Percentiles rank a stretch among this genome's conserved stretches.
These are phyloP conservation scores for Stenichneumon culpator DNA, from an alignment of 2,888 invertebrate species.

Conservation along the genomic window DNA sequence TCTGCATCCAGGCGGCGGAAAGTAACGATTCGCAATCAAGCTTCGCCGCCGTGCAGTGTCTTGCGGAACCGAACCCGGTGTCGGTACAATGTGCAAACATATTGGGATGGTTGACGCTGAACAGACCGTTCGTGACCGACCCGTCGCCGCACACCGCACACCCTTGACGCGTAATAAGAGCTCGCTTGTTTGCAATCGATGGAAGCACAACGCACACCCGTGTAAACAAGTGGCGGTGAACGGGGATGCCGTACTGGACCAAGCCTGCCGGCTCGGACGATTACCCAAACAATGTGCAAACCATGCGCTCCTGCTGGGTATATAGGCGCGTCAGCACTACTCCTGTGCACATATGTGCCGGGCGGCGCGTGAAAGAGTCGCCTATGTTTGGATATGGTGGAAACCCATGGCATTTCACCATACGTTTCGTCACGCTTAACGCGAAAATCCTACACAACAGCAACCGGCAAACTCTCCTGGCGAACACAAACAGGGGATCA, in stretches of 20 bases:
- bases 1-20: not conserved
- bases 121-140: slow-evolving; percentile 14
- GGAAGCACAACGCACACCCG: slow-evolving; percentile 34
- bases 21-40: slow-evolving; percentile 48
- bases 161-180: slow-evolving; percentile 45
- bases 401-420: slow-evolving; percentile 7
- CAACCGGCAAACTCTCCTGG: not conserved
- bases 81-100: slow-evolving; percentile 48
- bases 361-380: not conserved
- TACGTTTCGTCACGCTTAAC: slow-evolving; percentile 1
- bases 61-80: not conserved
- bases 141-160: slow-evolving; percentile 8
- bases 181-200: slow-evolving; percentile 52
- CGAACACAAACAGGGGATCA: slow-evolving; percentile 24
- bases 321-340: slow-evolving; percentile 8
- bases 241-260: slow-evolving; percentile 32
- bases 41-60: not conserved
- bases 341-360: slow-evolving; percentile 13
- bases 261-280: slow-evolving; percentile 19
- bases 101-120: slow-evolving; percentile 36
- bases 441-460: not conserved
- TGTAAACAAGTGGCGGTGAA: slow-evolving; percentile 51
- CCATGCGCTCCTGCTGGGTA: slow-evolving; percentile 4
- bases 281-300: slow-evolving; percentile 60
- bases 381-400: not conserved